Evolutionary conservation across 2,113 vertebrate genomes (phyloP).

Genomic region (Symphodus melops): DNA sequence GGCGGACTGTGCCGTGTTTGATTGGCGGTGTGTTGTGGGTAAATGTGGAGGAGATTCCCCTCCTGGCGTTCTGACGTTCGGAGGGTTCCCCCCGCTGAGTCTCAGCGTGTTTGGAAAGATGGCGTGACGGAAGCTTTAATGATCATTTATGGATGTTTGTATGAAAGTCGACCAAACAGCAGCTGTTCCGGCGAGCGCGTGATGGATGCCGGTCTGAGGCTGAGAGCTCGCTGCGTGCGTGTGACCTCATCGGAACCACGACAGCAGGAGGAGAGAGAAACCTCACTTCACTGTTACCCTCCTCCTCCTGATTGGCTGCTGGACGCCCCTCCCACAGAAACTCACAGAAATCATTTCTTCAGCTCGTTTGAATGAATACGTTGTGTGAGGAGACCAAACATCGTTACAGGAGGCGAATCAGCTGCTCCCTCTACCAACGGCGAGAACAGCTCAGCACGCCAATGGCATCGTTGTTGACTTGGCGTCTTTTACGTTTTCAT

Average conservation of each 20-base stretch:
- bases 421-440: no score
- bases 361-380: no score
- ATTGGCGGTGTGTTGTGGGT: conserved; percentile 45
- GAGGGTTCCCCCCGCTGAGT: conserved; percentile 38
- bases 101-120: background rate
- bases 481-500: no score
- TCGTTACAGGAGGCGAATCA: no score
- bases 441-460: no score
- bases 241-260: background rate
- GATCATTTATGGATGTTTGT: conserved; percentile 54
- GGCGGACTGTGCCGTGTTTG: conserved; percentile 11
- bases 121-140: conserved; percentile 28
- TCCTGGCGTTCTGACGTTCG: conserved; percentile 13
- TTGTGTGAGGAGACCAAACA: no score
- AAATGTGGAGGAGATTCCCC: conserved; percentile 49
- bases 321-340: no score
- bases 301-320: no score
- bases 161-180: conserved; percentile 41
- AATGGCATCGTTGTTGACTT: no score
- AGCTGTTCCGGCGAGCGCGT: conserved; percentile 34
- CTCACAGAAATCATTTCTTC: no score
- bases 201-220: conserved; percentile 7
- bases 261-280: background rate
- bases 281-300: no score
- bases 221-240: background rate